Evolutionary conservation across 2,797 vertebrate species (phyloP), one percentile per base, ranked within the genome.

Genomic region (Enteromius mattozi): DNA sequence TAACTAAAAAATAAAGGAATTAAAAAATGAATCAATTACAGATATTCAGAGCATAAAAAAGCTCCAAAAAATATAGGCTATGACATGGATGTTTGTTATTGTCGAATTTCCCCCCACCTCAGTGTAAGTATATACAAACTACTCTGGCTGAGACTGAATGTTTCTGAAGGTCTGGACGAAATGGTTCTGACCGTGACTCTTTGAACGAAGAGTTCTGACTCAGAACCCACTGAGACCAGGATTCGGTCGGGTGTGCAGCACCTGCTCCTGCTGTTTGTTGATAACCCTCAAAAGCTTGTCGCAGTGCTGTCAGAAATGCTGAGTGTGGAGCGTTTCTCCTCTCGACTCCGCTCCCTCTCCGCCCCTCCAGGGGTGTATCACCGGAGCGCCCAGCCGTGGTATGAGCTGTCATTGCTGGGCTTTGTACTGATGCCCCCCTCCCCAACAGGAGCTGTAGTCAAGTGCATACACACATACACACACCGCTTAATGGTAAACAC

Each of bases 351-450:
- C 74, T 3, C 40, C 19, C 83, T n/a, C 42, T 74, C 40, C 49
- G 30, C 85, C 82, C 85, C 86, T 84, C 80, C 90, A 78, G 83
- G 89, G 90, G 91, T 91, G 91, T 90, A 88, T 95, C 93, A 93
- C 89, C 90, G 92, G 93, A 91, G 89, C 90, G 93, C 90, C 93
- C 94, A 95, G 93, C 92, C 94, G 91, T 96, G 94, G 93, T 95
- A 95, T 96, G 94, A 96, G 94, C 94, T 95, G 95, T 96, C 95
- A 95, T 91, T 77, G 85, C 92, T 92, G 95, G 75, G 93, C 92
- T 95, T 94, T 94, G 95, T 94, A 92, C 91, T 89, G 89, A 93
- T 92, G 92, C 82, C 88, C 92, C 61, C 82, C 80, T 65, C 80
- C 61, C 71, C 89, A 54, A 76, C 40, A 75, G 21, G 21, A 78